phyloP scores from a whole-genome alignment of 2,888 invertebrate species.

The Catotricha subobsoleta region DNA sequence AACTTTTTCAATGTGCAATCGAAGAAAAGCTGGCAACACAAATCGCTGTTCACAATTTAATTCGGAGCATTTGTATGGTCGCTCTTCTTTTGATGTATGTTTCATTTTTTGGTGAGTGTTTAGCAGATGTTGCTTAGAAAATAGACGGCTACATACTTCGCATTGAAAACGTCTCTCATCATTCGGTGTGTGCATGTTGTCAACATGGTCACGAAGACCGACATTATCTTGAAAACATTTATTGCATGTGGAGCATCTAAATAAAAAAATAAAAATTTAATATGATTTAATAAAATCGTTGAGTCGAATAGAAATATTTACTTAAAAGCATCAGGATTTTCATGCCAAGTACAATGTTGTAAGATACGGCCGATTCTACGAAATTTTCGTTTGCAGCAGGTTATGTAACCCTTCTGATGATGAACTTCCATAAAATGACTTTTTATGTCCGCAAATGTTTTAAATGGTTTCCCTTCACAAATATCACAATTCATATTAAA shows the following conservation, averaged over 20 bases:
- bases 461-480: not conserved
- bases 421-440: not conserved
- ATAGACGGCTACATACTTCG: constrained; percentile 1
- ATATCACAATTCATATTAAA: constrained; percentile 3
- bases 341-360: constrained; percentile 2
- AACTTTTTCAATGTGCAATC: constrained; percentile 1
- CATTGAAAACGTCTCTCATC: constrained; percentile 2
- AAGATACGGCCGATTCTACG: not conserved
- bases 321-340: constrained; percentile 1
- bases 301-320: not conserved
- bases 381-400: constrained; percentile 2
- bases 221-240: constrained; percentile 4
- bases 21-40: constrained; percentile 1
- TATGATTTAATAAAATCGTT: not conserved
- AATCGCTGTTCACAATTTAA: constrained; percentile 1
- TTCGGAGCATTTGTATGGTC: not conserved
- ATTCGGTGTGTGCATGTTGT: not conserved
- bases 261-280: not conserved
- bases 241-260: not conserved
- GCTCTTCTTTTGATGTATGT: constrained; percentile 2
- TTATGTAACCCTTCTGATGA: not conserved
- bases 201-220: not conserved
- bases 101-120: constrained; percentile 4
- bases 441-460: constrained; percentile 1
- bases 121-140: constrained; percentile 1